Evolutionary conservation across 1,140 invertebrate genomes (phyloP).

Genomic region (Cyclargus thomasi): DNA sequence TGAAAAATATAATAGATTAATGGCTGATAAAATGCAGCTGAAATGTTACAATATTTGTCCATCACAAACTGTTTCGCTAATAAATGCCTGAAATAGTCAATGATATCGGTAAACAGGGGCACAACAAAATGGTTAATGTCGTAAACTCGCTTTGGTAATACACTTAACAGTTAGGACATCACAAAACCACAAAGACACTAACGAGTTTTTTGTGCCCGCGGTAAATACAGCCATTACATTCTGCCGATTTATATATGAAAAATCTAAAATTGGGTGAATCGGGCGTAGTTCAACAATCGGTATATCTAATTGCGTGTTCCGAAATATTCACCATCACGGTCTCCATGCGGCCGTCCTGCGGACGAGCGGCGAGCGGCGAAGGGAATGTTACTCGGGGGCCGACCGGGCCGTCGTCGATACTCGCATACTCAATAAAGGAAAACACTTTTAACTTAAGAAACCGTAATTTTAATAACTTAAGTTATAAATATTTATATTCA

Average conservation of each 20-base stretch:
- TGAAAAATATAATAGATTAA: slow-evolving; percentile 76
- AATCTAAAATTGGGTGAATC: slow-evolving; percentile 52
- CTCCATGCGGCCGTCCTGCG: slow-evolving; percentile 71
- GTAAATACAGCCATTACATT: slow-evolving; percentile 69
- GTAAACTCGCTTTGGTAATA: slow-evolving; percentile 53
- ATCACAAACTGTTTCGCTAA: slow-evolving; percentile 72
- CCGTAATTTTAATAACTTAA: slow-evolving; percentile 78
- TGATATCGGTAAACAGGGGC: slow-evolving; percentile 62
- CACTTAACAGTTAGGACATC: slow-evolving; percentile 55
- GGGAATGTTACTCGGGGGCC: slow-evolving; percentile 71
- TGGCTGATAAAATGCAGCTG: slow-evolving; percentile 75
- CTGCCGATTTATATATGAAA: slow-evolving; percentile 52
- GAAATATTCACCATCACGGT: slow-evolving; percentile 67
- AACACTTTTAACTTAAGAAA: slow-evolving; percentile 79
- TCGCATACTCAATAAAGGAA: slow-evolving; percentile 68
- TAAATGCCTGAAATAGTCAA: slow-evolving; percentile 73
- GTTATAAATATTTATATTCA: slow-evolving; percentile 78
- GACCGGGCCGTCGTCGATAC: slow-evolving; percentile 53
- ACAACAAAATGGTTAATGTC: slow-evolving; percentile 74
- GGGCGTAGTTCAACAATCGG: slow-evolving; percentile 62
- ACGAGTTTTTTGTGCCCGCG: slow-evolving; percentile 73
- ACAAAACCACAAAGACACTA: slow-evolving; percentile 70
- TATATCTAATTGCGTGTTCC: slow-evolving; percentile 59
- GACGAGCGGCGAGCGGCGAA: slow-evolving; percentile 66
- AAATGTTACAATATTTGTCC: slow-evolving; percentile 74